Conservation (phyloP, 2,888 invertebrate genomes). For the Crocallis elinguaria region DNA sequence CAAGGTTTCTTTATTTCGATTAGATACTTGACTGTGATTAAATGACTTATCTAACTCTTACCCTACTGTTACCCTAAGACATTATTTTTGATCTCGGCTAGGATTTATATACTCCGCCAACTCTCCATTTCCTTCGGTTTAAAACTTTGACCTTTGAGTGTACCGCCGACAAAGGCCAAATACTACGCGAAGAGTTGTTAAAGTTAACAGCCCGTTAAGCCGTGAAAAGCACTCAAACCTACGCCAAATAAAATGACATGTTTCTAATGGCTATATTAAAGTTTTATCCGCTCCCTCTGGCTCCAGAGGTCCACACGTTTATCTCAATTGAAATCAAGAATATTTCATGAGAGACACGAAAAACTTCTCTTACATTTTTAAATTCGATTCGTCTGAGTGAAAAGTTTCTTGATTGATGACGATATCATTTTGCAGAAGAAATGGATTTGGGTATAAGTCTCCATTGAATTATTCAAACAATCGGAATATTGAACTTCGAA, state of each 20-base stretch:
- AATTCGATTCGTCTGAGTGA: conserved; percentile 14
- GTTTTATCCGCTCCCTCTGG: neutral
- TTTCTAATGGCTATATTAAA: conserved; percentile 6
- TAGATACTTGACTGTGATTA: no score
- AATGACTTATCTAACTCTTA: no score
- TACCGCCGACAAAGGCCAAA: neutral
- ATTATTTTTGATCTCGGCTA: no score
- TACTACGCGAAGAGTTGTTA: neutral
- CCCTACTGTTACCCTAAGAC: no score
- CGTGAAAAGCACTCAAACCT: neutral
- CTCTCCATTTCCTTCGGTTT: neutral
- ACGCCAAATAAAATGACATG: conserved; percentile 5
- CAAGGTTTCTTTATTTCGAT: no score
- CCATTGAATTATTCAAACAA: conserved; percentile 6
- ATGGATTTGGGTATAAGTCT: conserved; percentile 2
- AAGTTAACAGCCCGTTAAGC: conserved; percentile 4
- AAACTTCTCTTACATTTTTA: conserved; percentile 8
- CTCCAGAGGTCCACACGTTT: conserved; percentile 1
- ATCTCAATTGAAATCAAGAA: conserved; percentile 6
- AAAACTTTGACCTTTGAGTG: neutral
- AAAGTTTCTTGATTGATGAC: conserved; percentile 33
- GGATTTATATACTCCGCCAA: no score
- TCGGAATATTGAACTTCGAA: neutral
- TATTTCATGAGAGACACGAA: conserved; percentile 7
- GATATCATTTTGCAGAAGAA: conserved; percentile 9